Evolutionary conservation across 1,140 invertebrate species (phyloP), one percentile per base, ranked within the genome.

Genomic region (Procambarus virginalis): DNA sequence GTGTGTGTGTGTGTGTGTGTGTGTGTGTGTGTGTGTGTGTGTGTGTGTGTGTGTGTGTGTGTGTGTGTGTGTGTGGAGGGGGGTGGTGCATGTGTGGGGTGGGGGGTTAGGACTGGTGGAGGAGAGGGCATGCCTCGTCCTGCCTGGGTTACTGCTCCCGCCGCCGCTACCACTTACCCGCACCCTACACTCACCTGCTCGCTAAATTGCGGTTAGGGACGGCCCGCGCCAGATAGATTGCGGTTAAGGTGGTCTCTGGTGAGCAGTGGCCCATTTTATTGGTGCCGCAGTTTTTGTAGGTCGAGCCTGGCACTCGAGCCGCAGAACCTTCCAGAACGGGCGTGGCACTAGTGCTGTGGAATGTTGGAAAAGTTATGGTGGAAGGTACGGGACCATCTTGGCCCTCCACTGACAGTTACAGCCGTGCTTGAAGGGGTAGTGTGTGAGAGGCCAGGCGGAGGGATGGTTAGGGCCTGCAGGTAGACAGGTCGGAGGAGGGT

Each of bases 221-320:
- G 78, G 2, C n/a, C 22, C 49, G 51, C 46, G 8, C 48, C 14
- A 49, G 78, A 79, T 73, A 73, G 48, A 58, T 58, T 58, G 51
- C 10, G 78, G n/a, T 58, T 80, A 55, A 58, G 49, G 49, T 55
- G 78, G 55, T 80, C 49, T 58, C 78, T 17, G 20, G 49, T 55
- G 78, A n/a, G 78, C 49, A 58, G 9, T 22, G n/a, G 12, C 46
- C 78, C 78, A 80, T 73, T 73, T 73, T 73, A 73, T 73, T 73
- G 68, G 68, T 22, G 68, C n/a, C 5, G 68, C 68, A 6, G 20
- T 10, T 22, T 34, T 5, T 22, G n/a, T 73, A 34, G 22, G n/a
- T 2, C 20, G n/a, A 5, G n/a, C 34, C n/a, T 73, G 68, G 68
- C 68, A 70, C 68, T 70, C 6, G 60, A 8, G 60, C 20, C 9